Conservation (phyloP, 2,797 vertebrate genomes). For the Fistularia commersonii region DNA sequence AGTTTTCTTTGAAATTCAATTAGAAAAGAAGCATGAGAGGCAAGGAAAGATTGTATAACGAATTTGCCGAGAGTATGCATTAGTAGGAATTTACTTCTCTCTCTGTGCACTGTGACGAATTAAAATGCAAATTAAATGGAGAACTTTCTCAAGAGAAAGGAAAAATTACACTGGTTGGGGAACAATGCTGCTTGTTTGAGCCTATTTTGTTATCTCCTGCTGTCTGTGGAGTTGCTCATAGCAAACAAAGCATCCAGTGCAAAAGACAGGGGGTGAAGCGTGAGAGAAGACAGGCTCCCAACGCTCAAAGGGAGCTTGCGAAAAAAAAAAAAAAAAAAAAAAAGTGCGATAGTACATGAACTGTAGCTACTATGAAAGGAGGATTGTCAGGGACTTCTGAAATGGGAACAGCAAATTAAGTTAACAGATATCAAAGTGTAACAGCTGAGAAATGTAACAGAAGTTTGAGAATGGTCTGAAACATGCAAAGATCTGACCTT, state of each 20-base stretch:
- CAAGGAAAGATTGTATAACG: no score
- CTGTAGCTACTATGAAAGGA: no score
- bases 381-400: background rate
- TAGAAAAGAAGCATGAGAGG: no score
- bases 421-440: conserved; percentile 30
- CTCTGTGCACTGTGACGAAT: no score
- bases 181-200: conserved; percentile 2
- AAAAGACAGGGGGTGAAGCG: background rate
- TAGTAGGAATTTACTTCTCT: no score
- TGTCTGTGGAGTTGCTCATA: conserved; percentile 5
- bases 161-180: background rate
- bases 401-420: conserved; percentile 43
- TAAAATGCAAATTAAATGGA: no score
- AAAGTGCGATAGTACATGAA: no score
- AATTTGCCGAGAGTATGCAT: no score
- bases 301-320: conserved; percentile 19
- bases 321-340: no score
- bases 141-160: background rate
- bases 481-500: background rate
- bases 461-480: background rate
- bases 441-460: conserved; percentile 1
- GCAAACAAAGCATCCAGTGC: conserved; percentile 27
- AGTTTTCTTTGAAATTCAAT: no score
- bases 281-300: conserved; percentile 26
- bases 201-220: background rate